Conservation (phyloP, 2,888 invertebrate genomes). For the Pristionchus japonicus region DNA sequence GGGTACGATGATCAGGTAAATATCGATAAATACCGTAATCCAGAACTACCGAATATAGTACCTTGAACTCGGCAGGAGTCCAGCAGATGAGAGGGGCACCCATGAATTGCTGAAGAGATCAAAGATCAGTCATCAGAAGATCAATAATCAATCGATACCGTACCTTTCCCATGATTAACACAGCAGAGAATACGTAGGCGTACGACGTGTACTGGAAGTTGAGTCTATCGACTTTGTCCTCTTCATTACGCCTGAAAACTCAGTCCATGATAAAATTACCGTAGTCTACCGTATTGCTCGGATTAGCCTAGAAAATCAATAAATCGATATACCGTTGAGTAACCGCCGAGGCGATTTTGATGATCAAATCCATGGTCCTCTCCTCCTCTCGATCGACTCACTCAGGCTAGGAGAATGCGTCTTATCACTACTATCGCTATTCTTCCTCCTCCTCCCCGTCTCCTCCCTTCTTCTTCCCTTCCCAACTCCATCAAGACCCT, state of each 20-base stretch:
- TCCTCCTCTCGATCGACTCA: not conserved
- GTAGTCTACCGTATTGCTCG: not conserved
- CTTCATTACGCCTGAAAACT: constrained; percentile 62
- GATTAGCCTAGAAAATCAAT: not conserved
- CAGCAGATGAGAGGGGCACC: constrained; percentile 70
- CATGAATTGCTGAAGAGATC: constrained; percentile 60
- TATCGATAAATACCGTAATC: no score
- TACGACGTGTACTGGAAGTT: constrained; percentile 77
- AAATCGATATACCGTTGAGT: constrained; percentile 18
- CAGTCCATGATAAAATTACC: not conserved
- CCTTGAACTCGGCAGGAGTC: constrained; percentile 71
- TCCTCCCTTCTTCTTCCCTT: not conserved
- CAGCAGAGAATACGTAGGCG: constrained; percentile 75
- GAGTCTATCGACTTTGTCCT: constrained; percentile 77
- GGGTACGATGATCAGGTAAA: no score
- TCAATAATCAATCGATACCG: not conserved
- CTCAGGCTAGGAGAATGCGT: not conserved
- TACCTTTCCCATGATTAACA: constrained; percentile 76
- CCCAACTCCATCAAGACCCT: not conserved
- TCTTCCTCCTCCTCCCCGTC: not conserved
- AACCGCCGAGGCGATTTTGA: constrained; percentile 48
- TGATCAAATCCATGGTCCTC: constrained; percentile 53
- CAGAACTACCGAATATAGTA: not conserved
- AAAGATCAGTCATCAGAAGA: not conserved
- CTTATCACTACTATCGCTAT: not conserved